Evolutionary conservation across 2,888 invertebrate genomes (phyloP), one percentile per base, ranked within the genome.

Genomic region (Onthophagus sagittarius): DNA sequence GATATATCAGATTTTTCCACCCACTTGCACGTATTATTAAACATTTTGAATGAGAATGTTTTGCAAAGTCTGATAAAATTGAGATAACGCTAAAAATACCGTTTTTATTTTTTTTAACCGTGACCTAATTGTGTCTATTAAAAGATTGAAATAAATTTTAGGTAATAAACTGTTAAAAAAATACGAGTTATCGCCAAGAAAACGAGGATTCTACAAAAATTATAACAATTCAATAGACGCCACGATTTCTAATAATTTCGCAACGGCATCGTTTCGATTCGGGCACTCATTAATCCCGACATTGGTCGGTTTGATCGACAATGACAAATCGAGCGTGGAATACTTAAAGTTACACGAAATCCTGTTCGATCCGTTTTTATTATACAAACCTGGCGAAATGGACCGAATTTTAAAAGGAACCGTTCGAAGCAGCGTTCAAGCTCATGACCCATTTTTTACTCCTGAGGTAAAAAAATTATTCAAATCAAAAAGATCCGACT

Each of bases 261-360:
- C 96, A 0, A 88, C 93, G 0, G 91, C 96, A 0, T 94, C 93
- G 0, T 97, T 96, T 83, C 88, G 97, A 76, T 97, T 97, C 81
- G 97, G 96, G 0, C 96, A 97, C 81, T 95, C 95, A 0, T 85
- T 96, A 11, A 85, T 97, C 15, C 94, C 94, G 71, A 92, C 93
- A 11, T 84, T 95, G 71, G 92, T 95, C 83, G 92, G 91, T 84
- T 86, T 85, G 71, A 79, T 90, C 73, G 89, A 90, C 0, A 88
- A 91, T 76, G 79, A 87, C 80, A 83, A 83, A 4, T 82, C 83
- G 23, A 85, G 84, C 78, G 82, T 84, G 6, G 90, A 90, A 80
- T 92, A 90, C 81, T 85, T 92, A 3, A 92, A 93, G 77, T 88
- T 95, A 67, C 94, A 93, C 82, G 90, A 91, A 84, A 92, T 94